Conservation (phyloP, 2,797 vertebrate genomes). For the Threskiornis aethiopicus region DNA sequence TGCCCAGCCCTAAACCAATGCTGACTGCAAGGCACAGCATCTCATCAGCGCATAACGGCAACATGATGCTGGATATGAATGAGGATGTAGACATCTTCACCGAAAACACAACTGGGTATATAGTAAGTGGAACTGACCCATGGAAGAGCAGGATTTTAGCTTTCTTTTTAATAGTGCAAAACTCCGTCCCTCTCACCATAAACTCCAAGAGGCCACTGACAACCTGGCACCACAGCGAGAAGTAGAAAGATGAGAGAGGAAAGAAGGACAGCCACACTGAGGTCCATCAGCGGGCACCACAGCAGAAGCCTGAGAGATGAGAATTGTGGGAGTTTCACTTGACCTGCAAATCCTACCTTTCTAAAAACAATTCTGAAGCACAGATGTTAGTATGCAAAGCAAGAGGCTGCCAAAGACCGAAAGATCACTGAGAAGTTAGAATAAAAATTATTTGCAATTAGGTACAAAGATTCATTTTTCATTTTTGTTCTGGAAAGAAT, state of each 20-base stretch:
- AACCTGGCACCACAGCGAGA: not conserved
- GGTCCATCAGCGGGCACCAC: not conserved
- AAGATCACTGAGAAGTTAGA: not conserved
- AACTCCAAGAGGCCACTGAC: not conserved
- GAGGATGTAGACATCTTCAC: not conserved
- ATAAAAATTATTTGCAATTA: not conserved
- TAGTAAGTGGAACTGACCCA: not conserved
- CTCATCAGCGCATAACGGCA: not conserved
- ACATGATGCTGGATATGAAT: not conserved
- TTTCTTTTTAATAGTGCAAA: not conserved
- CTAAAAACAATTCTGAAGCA: not conserved
- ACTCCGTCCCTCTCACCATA: not conserved
- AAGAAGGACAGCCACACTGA: not conserved
- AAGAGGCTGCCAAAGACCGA: not conserved
- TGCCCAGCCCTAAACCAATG: not conserved
- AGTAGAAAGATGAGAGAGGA: not conserved
- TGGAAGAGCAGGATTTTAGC: not conserved
- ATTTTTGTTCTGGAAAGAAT: not conserved
- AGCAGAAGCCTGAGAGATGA: not conserved
- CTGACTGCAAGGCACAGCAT: not conserved
- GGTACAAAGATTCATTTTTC: not conserved
- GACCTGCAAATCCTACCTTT: not conserved
- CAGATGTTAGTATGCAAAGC: not conserved
- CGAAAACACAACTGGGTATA: not conserved
- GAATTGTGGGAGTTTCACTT: not conserved